A percentile compares a stretch with the other conserved stretches of the same genome.
Evolutionary conservation across 2,888 invertebrate genomes (phyloP).

Genomic region (Melangyna quadrimaculata): DNA sequence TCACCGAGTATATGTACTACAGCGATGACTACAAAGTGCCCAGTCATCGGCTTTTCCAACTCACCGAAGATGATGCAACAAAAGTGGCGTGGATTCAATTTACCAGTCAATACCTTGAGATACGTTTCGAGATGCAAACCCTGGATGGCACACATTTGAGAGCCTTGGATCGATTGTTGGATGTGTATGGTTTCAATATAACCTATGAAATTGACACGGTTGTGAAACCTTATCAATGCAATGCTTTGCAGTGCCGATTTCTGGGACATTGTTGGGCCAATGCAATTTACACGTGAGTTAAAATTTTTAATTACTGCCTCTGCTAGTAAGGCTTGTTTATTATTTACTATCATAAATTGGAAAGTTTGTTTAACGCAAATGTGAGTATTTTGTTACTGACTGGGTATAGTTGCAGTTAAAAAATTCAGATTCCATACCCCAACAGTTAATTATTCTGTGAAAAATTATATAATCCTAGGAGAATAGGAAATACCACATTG

Average conservation of each 20-base stretch:
- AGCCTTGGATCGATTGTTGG: conserved; percentile 89
- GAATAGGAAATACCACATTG: too few species aligned
- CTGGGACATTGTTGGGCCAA: conserved; percentile 91
- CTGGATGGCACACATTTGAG: conserved; percentile 92
- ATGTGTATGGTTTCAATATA: conserved; percentile 95
- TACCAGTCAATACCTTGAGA: conserved; percentile 88
- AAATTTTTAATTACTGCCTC: conserved; percentile 5
- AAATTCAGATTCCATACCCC: too few species aligned
- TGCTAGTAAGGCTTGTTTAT: too few species aligned
- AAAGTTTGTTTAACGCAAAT: too few species aligned
- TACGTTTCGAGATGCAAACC: conserved; percentile 87
- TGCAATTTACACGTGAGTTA: conserved; percentile 87
- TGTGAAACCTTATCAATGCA: conserved; percentile 86
- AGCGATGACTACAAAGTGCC: conserved; percentile 86
- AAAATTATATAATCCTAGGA: too few species aligned
- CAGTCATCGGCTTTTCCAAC: conserved; percentile 85
- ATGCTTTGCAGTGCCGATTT: conserved; percentile 90
- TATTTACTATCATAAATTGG: too few species aligned
- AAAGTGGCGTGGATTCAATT: conserved; percentile 84
- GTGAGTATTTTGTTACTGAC: too few species aligned
- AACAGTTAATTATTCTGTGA: too few species aligned
- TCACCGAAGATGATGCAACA: conserved; percentile 89
- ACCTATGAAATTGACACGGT: conserved; percentile 89
- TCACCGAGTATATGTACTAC: conserved; percentile 89
- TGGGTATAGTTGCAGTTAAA: too few species aligned